Evolutionary conservation across 64 coral and sea anemone species (phyloP), one percentile per base, ranked within the genome.

Genomic region (Stichodactyla helianthus): DNA sequence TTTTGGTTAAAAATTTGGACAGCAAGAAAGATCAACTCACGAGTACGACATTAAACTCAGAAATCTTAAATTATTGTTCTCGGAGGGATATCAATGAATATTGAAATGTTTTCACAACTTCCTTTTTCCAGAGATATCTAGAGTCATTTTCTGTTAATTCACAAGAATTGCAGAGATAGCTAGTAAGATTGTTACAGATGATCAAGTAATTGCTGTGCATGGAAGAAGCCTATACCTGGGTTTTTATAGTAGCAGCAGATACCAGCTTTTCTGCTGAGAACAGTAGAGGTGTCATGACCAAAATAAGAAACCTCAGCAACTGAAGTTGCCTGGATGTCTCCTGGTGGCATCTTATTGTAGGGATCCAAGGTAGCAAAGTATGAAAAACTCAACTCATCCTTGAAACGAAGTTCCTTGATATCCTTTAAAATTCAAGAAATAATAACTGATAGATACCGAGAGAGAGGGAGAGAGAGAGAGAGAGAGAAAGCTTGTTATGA

Each of bases 271-370:
- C 16, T 81, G 78, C 78, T 81, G 10, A 81, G 52, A 51, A 81
- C 35, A 4, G 35, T 83, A 18, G 57, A 68, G 68, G 67, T n/a
- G 13, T 86, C 80, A 53, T 67, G 77, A 22, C 84, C 56, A 15
- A 51, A 81, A 60, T 87, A 92, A n/a, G 59, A 68, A 4, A 92
- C 84, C 16, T 92, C 84, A 87, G 84, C 79, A 9, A 86, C 55
- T 8, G 90, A 92, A 76, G 84, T 83, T 0, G 90, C 90, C 53
- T 87, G 86, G 86, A 20, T 82, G 0, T 86, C 77, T n/a, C 90
- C 85, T 62, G 53, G 27, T 1, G 84, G 84, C 90, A 92, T 87
- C 8, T 68, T 1, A 6, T 77, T 84, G 8, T 70, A 0, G 53
- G 90, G 90, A 25, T 92, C 90, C 14, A 92, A 76, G 1, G 51